Evolutionary conservation across 2,888 invertebrate species (phyloP).

Genomic region (Carpatolechia fugitivella): DNA sequence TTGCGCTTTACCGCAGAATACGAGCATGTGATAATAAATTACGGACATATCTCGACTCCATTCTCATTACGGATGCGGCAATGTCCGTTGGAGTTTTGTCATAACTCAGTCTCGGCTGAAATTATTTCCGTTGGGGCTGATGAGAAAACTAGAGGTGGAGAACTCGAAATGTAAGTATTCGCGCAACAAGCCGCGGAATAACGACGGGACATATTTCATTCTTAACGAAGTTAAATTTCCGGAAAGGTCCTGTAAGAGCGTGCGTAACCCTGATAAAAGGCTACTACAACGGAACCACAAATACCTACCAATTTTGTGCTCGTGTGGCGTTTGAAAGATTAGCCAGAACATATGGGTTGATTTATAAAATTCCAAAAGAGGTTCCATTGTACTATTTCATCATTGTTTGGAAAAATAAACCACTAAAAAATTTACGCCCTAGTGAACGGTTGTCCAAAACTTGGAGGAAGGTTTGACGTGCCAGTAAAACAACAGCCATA

Average conservation of each 20-base stretch:
- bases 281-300: slow-evolving; percentile 47
- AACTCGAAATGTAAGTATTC: slow-evolving; percentile 74
- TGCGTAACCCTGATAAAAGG: slow-evolving; percentile 76
- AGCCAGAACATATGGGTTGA: not conserved
- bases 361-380: too few species aligned
- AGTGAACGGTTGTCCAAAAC: slow-evolving; percentile 31
- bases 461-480: slow-evolving; percentile 54
- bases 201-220: slow-evolving; percentile 77
- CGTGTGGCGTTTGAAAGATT: slow-evolving; percentile 32
- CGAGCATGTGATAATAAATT: slow-evolving; percentile 72
- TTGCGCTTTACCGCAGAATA: slow-evolving; percentile 41
- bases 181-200: slow-evolving; percentile 76
- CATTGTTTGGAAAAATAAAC: not conserved
- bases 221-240: slow-evolving; percentile 79
- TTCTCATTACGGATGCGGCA: slow-evolving; percentile 78
- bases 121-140: slow-evolving; percentile 77
- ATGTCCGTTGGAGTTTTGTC: slow-evolving; percentile 78
- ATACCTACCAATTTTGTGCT: slow-evolving; percentile 49
- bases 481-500: slow-evolving; percentile 72
- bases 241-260: slow-evolving; percentile 65
- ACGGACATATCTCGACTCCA: slow-evolving; percentile 73
- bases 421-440: not conserved
- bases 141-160: slow-evolving; percentile 77
- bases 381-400: too few species aligned
- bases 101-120: slow-evolving; percentile 79